A percentile compares a stretch with the other conserved stretches of the same genome.
phyloP scores from a whole-genome alignment of 2,113 vertebrate species.

The Corythoichthys intestinalis region DNA sequence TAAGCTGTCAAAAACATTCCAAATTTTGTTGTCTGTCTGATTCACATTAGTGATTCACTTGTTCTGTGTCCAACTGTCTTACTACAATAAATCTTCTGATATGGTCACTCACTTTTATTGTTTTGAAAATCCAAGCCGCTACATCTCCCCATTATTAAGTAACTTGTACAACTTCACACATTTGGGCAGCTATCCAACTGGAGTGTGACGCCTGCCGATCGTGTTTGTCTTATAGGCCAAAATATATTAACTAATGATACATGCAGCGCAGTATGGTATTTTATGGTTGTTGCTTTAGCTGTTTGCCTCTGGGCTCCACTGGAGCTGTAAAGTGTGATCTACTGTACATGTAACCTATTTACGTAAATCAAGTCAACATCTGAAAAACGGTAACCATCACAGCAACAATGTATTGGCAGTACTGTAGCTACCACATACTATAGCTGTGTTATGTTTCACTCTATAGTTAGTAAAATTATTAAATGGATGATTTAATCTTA shows the following conservation, averaged over 20 bases:
- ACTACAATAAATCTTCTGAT: neutral
- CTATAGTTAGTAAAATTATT: neutral
- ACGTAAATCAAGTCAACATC: neutral
- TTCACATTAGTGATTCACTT: neutral
- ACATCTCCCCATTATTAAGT: too few relatives aligned
- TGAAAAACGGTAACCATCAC: neutral
- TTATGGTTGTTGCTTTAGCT: neutral
- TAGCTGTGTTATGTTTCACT: neutral
- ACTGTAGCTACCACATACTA: neutral
- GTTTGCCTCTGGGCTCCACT: neutral
- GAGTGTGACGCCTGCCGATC: too few relatives aligned
- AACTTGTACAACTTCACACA: too few relatives aligned
- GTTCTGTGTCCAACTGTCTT: neutral
- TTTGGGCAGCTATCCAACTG: too few relatives aligned
- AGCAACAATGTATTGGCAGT: neutral
- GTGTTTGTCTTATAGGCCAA: too few relatives aligned
- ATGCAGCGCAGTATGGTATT: too few relatives aligned
- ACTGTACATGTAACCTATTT: neutral
- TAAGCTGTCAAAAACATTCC: neutral
- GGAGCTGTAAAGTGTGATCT: neutral
- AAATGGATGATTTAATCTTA: too few relatives aligned
- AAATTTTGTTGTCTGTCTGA: neutral
- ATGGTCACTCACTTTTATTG: too few relatives aligned
- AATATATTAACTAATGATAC: too few relatives aligned
- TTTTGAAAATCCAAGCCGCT: too few relatives aligned